phyloP scores from a whole-genome alignment of 2,113 vertebrate genomes.

The Isurus oxyrinchus region DNA sequence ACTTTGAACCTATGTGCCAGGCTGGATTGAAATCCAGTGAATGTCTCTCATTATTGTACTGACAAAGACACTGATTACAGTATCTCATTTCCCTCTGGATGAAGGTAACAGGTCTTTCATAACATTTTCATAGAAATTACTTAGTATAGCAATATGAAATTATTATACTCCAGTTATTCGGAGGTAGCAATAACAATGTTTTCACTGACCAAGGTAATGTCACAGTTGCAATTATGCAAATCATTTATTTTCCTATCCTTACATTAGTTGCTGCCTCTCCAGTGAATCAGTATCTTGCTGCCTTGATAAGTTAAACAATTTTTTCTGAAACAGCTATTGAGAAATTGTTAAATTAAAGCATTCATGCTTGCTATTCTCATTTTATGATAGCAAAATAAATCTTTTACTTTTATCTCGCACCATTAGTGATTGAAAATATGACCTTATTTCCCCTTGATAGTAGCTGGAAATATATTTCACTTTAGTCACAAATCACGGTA shows the following conservation, averaged over 20 bases:
- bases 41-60: neutral
- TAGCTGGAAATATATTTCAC: neutral
- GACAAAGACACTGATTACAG: slow-evolving; percentile 12
- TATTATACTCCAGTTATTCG: neutral
- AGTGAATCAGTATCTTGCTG: neutral
- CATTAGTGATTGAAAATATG: neutral
- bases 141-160: slow-evolving; percentile 18
- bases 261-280: neutral
- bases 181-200: neutral
- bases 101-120: neutral
- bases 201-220: neutral
- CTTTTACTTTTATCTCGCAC: neutral
- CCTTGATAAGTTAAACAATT: neutral
- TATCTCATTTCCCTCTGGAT: slow-evolving; percentile 16
- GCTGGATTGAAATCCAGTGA: neutral
- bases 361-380: neutral
- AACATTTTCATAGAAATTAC: neutral
- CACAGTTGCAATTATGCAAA: slow-evolving; percentile 20
- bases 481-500: neutral
- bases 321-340: slow-evolving; percentile 24
- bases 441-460: neutral
- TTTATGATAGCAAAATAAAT: neutral
- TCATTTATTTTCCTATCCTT: neutral
- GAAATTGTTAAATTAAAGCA: neutral
- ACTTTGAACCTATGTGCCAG: neutral